These are phyloP conservation scores for Julus scandinavius DNA, from an alignment of 2,888 invertebrate species.

Conservation along the genomic window DNA sequence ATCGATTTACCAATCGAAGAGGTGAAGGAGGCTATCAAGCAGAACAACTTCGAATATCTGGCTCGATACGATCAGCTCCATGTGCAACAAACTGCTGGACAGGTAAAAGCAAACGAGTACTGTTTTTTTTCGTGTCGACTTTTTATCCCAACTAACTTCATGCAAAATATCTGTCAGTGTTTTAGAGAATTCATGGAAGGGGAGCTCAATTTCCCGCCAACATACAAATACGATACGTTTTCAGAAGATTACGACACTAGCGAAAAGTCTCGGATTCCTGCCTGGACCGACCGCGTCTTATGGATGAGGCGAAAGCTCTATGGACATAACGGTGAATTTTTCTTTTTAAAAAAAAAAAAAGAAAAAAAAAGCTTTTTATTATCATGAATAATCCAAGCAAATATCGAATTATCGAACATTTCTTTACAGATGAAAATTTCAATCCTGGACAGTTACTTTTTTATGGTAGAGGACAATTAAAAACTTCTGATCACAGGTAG, in stretches of 20 bases:
- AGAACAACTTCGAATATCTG: constrained; percentile 79
- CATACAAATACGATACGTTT: constrained; percentile 98
- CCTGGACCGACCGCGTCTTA: constrained; percentile 98
- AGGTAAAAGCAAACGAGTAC: constrained; percentile 59
- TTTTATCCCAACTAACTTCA: constrained; percentile 12
- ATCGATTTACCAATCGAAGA: constrained; percentile 96
- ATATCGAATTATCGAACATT: not conserved
- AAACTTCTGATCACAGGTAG: constrained; percentile 90
- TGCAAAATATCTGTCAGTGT: constrained; percentile 68
- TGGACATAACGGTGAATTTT: constrained; percentile 54
- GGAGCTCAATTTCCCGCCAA: constrained; percentile 89
- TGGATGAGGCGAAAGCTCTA: constrained; percentile 83
- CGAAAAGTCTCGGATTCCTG: constrained; percentile 95
- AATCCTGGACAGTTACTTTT: constrained; percentile 82
- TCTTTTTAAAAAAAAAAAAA: too few relatives aligned
- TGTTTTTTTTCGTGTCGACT: constrained; percentile 57
- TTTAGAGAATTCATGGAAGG: constrained; percentile 96
- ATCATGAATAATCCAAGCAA: not conserved
- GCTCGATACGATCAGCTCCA: constrained; percentile 88
- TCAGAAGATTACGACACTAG: constrained; percentile 99
- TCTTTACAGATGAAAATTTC: constrained; percentile 66
- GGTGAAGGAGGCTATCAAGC: constrained; percentile 83
- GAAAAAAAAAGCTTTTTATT: not conserved
- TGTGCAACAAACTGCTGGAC: constrained; percentile 67
- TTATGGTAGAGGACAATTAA: constrained; percentile 93